phyloP scores from a whole-genome alignment of 1,140 invertebrate species.

The Lepidotrigona ventralis region DNA sequence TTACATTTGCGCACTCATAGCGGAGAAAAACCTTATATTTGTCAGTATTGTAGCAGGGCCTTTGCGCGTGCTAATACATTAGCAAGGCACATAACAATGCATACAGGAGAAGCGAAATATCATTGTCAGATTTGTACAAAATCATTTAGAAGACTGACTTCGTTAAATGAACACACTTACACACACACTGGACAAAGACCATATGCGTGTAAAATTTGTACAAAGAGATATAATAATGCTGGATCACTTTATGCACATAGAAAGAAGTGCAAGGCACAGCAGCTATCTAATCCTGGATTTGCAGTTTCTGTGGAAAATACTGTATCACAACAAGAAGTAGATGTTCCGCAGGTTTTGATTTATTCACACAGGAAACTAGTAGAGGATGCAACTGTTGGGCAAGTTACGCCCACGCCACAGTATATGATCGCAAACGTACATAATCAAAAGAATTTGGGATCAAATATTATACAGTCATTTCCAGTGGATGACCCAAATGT shows the following conservation, averaged over 20 bases:
- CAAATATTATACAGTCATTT: slow-evolving; percentile 68
- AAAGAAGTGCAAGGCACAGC: slow-evolving; percentile 74
- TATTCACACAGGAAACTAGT: slow-evolving; percentile 69
- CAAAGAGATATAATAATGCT: slow-evolving; percentile 82
- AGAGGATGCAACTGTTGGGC: slow-evolving; percentile 57
- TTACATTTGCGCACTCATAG: slow-evolving; percentile 75
- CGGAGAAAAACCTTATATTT: slow-evolving; percentile 81
- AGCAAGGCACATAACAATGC: slow-evolving; percentile 91
- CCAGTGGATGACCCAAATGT: slow-evolving; percentile 68
- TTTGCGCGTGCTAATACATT: slow-evolving; percentile 87
- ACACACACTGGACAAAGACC: slow-evolving; percentile 79
- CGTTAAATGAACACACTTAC: slow-evolving; percentile 75
- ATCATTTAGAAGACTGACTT: slow-evolving; percentile 73
- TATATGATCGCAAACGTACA: slow-evolving; percentile 71
- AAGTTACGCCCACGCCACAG: slow-evolving; percentile 59
- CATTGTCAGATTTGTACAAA: slow-evolving; percentile 75
- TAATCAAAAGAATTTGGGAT: slow-evolving; percentile 61
- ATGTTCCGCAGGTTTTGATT: slow-evolving; percentile 60
- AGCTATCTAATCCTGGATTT: slow-evolving; percentile 53
- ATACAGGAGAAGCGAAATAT: slow-evolving; percentile 80
- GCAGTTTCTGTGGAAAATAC: slow-evolving; percentile 51
- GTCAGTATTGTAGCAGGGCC: slow-evolving; percentile 86
- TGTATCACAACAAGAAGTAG: slow-evolving; percentile 40
- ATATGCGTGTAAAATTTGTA: slow-evolving; percentile 80
- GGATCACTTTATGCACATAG: slow-evolving; percentile 75